Evolutionary conservation across 30 jellyfish, hydroid and myxozoan genomes (phyloP), one percentile per base, ranked within the genome.

Genomic region (Cassiopea andromeda): DNA sequence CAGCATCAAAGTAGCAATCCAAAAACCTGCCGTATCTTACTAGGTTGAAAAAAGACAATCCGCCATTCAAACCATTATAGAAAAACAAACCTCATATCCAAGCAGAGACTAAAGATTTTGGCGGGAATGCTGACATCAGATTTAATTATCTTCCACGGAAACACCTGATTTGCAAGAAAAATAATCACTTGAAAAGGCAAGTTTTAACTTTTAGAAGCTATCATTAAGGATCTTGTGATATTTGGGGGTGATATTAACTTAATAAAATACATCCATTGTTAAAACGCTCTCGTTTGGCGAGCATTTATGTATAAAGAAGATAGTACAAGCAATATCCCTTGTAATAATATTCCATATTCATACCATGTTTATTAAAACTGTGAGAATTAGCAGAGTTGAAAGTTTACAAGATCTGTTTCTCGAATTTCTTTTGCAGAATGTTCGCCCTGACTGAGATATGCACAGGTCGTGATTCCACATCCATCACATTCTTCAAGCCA

Each of bases 401-500:
- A 27, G 38, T 27, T 27, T 27, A 27, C 38, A 27, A 27, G 38
- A 27, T 27, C 38, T 27, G 38, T 27, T 58, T 58, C 8, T 58
- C 14, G 68, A 58, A 58, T 58, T 58, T 58, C 68, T 6, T 58
- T 58, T 58, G 18, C 48, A 85, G 81, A 59, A 91, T 91, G 97
- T 85, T 91, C 80, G 89, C 89, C 9, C 64, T 91, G 27, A 75
- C 97, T 1, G 97, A 91, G 91, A 75, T 91, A 49, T 91, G 84
- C 48, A 44, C 89, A n/a, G 74, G 81, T 48, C 84, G 86, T 14
- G 92, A 83, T 44, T 81, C 90, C 7, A 69, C 83, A 0, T 84
- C 97, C 1, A 77, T 81, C 17, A 80, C 46, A 4, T 91, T 91
- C 84, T 93, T 93, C 97, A 87, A 88, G 59, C 94, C 98, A 47